Evolutionary conservation across 1,140 invertebrate species (phyloP).

Genomic region (Drosophila rhopaloa): DNA sequence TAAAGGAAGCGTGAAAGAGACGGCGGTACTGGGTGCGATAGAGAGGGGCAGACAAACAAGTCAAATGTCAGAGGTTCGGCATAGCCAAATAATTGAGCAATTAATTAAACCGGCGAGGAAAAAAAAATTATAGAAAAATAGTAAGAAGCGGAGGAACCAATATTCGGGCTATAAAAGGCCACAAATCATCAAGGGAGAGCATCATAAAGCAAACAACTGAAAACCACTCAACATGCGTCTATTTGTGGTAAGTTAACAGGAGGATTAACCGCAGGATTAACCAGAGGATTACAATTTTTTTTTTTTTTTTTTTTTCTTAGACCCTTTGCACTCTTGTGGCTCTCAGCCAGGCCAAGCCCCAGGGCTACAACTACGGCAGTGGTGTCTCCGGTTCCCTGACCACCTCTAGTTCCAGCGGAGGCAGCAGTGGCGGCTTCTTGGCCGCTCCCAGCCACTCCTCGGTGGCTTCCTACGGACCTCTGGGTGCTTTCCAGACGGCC

Average conservation of each 20-base stretch:
- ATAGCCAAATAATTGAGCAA: constrained; percentile 78
- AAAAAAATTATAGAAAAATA: constrained; percentile 58
- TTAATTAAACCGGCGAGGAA: constrained; percentile 68
- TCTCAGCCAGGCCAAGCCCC: constrained; percentile 69
- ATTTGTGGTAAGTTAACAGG: constrained; percentile 68
- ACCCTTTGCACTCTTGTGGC: constrained; percentile 61
- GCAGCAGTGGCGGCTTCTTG: constrained; percentile 31
- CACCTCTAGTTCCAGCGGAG: constrained; percentile 4
- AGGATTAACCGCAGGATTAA: constrained; percentile 1
- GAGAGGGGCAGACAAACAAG: constrained; percentile 37
- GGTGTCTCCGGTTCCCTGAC: constrained; percentile 63
- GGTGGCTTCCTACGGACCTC: constrained; percentile 61
- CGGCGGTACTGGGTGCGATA: neutral
- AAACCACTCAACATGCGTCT: constrained; percentile 74
- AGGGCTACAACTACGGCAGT: constrained; percentile 77
- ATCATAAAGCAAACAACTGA: constrained; percentile 75
- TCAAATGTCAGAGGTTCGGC: constrained; percentile 79
- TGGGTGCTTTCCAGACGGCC: constrained; percentile 68
- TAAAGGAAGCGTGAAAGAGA: constrained; percentile 61
- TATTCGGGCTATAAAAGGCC: constrained; percentile 70
- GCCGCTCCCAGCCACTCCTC: constrained; percentile 46
- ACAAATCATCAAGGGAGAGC: constrained; percentile 48
- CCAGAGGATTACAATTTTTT: neutral
- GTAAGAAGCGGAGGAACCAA: constrained; percentile 44
- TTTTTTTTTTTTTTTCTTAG: constrained; percentile 24